Evolutionary conservation across 2,888 invertebrate genomes (phyloP).

Genomic region (Siphlonurus alternatus): DNA sequence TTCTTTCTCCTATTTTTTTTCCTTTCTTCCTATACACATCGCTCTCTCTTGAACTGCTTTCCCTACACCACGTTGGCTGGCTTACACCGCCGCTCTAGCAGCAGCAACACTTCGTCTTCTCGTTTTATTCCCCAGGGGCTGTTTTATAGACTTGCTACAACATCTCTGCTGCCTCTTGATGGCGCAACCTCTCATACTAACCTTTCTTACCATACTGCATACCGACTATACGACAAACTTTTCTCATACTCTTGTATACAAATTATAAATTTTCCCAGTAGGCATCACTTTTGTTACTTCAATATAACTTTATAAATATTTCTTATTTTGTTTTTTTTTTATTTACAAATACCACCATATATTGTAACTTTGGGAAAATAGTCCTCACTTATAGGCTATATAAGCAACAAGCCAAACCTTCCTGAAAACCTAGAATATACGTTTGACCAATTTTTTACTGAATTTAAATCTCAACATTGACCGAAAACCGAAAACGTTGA

Average conservation of each 20-base stretch:
- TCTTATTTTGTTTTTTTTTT: background rate
- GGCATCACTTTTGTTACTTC: background rate
- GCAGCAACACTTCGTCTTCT: background rate
- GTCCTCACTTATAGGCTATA: too few species aligned
- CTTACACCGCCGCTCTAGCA: background rate
- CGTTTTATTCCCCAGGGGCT: background rate
- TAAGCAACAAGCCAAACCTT: too few species aligned
- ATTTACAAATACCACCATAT: too few species aligned
- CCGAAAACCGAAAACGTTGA: too few species aligned
- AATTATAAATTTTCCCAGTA: too few species aligned
- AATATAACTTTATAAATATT: background rate
- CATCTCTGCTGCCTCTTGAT: background rate
- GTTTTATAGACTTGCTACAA: background rate
- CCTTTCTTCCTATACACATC: background rate
- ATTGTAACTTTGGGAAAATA: too few species aligned
- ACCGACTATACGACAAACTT: too few species aligned
- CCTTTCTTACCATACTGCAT: background rate
- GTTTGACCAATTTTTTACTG: too few species aligned
- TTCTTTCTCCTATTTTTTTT: background rate
- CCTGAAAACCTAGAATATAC: too few species aligned
- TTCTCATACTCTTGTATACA: too few species aligned
- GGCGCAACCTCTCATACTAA: background rate
- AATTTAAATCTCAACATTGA: too few species aligned
- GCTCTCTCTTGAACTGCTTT: background rate
- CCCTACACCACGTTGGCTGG: background rate